These are phyloP conservation scores for Empidonax traillii DNA, from an alignment of 2,113 vertebrate genomes.

Conservation along the genomic window DNA sequence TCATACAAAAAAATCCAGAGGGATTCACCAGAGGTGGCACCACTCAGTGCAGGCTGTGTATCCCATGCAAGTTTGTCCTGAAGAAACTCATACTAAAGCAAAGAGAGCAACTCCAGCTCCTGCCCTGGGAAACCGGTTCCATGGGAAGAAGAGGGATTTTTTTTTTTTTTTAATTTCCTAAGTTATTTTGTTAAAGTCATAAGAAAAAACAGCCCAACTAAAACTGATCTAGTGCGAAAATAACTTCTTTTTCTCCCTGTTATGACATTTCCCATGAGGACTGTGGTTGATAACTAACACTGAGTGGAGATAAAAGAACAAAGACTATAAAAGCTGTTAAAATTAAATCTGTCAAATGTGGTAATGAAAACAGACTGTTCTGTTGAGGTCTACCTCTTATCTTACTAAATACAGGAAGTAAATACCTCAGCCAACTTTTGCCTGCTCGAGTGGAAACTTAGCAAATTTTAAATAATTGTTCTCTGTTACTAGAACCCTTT, in stretches of 20 bases:
- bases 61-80: not conserved
- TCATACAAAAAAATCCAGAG: not conserved
- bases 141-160: not conserved
- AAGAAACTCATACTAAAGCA: not conserved
- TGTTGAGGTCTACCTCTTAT: not conserved
- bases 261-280: not conserved
- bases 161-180: not conserved
- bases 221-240: not conserved
- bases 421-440: not conserved
- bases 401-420: slow-evolving; percentile 9
- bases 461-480: not conserved
- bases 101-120: not conserved
- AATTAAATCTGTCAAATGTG: slow-evolving; percentile 16
- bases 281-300: not conserved
- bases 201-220: not conserved
- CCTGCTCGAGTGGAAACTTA: not conserved
- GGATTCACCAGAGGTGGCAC: not conserved
- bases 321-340: slow-evolving; percentile 45
- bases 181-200: not conserved
- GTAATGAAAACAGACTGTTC: slow-evolving; percentile 21
- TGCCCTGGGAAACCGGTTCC: not conserved
- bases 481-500: not conserved
- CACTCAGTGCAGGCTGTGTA: not conserved
- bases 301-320: slow-evolving; percentile 29
- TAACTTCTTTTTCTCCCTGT: not conserved